Evolutionary conservation across 2,797 vertebrate species (phyloP).

Genomic region (Staurois parvus): DNA sequence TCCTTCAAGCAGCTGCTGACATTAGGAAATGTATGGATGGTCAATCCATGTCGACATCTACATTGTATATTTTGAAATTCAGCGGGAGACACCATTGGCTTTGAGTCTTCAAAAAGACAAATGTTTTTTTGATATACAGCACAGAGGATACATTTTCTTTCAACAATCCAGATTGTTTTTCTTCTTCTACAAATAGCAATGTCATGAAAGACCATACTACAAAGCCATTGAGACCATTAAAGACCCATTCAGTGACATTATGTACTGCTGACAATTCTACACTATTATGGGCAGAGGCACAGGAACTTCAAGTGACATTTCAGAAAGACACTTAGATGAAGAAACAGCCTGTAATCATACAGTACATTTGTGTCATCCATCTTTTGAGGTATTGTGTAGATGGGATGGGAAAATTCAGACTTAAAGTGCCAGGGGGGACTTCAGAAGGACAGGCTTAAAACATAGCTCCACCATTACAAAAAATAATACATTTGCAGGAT

Average conservation of each 20-base stretch:
- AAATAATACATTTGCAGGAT: too few species aligned
- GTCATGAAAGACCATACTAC: conserved; percentile 35
- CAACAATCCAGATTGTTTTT: conserved; percentile 38
- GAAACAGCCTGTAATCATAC: background rate
- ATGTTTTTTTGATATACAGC: conserved; percentile 45
- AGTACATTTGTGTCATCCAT: conserved; percentile 4
- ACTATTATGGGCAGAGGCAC: conserved; percentile 10
- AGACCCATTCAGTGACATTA: conserved; percentile 36
- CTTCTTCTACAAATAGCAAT: conserved; percentile 36
- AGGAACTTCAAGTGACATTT: conserved; percentile 32
- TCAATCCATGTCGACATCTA: conserved; percentile 5
- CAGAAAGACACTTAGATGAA: background rate
- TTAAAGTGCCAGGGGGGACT: too few species aligned
- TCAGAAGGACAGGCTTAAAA: too few species aligned
- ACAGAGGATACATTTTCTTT: conserved; percentile 48
- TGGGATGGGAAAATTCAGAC: background rate
- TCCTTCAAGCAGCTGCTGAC: conserved; percentile 22
- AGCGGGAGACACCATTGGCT: conserved; percentile 35
- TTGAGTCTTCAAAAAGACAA: conserved; percentile 43
- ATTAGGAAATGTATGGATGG: background rate
- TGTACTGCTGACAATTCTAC: conserved; percentile 4
- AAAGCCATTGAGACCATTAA: conserved; percentile 42
- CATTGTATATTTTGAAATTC: conserved; percentile 48
- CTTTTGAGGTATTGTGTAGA: conserved; percentile 11
- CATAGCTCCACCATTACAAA: too few species aligned